Percentiles rank a stretch among this genome's conserved stretches.
These are phyloP conservation scores for Chalcis sispes DNA, from an alignment of 2,888 invertebrate genomes.

Conservation along the genomic window DNA sequence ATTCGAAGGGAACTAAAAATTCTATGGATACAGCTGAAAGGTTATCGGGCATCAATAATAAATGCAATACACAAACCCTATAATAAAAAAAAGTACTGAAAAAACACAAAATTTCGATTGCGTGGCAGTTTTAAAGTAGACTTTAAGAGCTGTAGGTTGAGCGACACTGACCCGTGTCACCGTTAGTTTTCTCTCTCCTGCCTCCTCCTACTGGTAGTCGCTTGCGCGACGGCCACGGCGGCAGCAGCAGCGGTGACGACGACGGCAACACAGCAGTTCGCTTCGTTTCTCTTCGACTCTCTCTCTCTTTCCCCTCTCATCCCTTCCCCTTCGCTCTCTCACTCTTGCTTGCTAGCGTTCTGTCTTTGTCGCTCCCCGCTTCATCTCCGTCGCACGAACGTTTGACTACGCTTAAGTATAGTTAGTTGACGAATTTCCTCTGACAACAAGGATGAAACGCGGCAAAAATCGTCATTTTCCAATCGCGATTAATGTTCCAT, in stretches of 20 bases:
- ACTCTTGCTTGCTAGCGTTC: not conserved
- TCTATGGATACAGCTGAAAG: too few species aligned
- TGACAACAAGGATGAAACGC: not conserved
- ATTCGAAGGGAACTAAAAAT: too few species aligned
- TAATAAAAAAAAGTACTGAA: not conserved
- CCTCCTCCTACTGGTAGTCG: slow-evolving; percentile 55
- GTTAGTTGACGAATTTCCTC: slow-evolving; percentile 25
- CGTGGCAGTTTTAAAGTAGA: slow-evolving; percentile 21
- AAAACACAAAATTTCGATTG: slow-evolving; percentile 25
- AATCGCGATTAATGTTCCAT: not conserved
- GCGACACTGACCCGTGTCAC: slow-evolving; percentile 70
- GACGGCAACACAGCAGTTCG: slow-evolving; percentile 11
- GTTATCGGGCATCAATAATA: too few species aligned
- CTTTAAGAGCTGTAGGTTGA: slow-evolving; percentile 63
- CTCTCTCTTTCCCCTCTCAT: not conserved
- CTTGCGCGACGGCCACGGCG: too few species aligned
- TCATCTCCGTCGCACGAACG: slow-evolving; percentile 19
- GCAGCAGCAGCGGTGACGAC: slow-evolving; percentile 28
- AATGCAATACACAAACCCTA: too few species aligned
- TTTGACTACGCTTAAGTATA: slow-evolving; percentile 2
- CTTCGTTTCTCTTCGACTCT: slow-evolving; percentile 20
- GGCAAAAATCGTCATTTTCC: not conserved
- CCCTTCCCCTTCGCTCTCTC: not conserved
- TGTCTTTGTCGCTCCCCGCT: slow-evolving; percentile 17
- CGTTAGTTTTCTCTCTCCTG: slow-evolving; percentile 68